A percentile compares a stretch with the other conserved stretches of the same genome.
phyloP scores from a whole-genome alignment of 1,140 invertebrate genomes.

The Asobara japonica region DNA sequence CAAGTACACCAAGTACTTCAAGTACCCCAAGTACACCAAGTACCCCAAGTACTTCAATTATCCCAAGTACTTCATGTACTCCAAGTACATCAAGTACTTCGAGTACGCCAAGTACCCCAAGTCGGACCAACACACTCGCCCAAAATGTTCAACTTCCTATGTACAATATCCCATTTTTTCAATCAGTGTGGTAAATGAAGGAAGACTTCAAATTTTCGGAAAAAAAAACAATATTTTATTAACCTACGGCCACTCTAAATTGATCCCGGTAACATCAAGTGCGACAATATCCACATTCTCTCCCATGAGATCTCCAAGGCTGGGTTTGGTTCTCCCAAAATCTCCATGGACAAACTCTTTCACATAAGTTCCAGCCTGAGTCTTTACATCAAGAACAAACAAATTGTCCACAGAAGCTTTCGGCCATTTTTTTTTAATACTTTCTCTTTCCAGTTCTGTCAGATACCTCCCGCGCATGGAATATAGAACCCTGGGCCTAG shows the following conservation, averaged over 20 bases:
- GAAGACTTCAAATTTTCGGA: too few species aligned
- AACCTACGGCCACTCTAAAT: conserved; percentile 73
- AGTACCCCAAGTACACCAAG: too few species aligned
- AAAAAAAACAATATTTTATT: background rate
- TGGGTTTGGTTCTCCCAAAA: conserved; percentile 86
- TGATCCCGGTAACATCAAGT: conserved; percentile 75
- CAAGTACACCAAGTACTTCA: too few species aligned
- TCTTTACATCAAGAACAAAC: conserved; percentile 78
- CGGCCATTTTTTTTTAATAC: conserved; percentile 35
- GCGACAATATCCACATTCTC: conserved; percentile 80
- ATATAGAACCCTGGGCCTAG: conserved; percentile 73
- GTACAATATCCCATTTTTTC: too few species aligned
- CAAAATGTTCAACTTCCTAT: too few species aligned
- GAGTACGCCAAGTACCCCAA: too few species aligned
- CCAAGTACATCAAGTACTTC: too few species aligned
- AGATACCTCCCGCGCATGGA: conserved; percentile 67
- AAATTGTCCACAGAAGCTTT: conserved; percentile 47
- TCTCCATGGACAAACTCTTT: conserved; percentile 98
- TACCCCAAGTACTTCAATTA: too few species aligned
- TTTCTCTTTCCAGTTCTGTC: conserved; percentile 41
- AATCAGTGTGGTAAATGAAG: background rate
- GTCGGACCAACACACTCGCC: too few species aligned
- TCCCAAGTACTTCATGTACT: too few species aligned
- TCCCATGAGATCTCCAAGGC: conserved; percentile 75
- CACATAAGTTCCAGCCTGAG: conserved; percentile 95